Percentiles rank a stretch among this genome's conserved stretches.
These are phyloP conservation scores for Andrena chrysosceles DNA, from an alignment of 2,888 invertebrate genomes.

Conservation along the genomic window DNA sequence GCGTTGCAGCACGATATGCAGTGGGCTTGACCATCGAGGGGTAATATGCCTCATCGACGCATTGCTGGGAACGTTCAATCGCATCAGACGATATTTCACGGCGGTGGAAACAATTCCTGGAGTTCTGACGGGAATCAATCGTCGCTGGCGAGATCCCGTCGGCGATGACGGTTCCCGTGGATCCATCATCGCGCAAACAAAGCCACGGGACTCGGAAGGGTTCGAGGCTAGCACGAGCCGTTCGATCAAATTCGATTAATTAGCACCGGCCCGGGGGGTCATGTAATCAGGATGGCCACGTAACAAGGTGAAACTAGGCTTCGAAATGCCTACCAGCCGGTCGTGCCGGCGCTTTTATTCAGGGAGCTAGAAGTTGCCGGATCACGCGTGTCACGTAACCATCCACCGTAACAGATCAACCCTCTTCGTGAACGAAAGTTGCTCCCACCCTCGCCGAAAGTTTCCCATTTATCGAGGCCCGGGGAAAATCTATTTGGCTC, in stretches of 20 bases:
- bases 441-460: background rate
- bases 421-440: conserved; percentile 19
- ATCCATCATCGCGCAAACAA: conserved; percentile 26
- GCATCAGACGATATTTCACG: conserved; percentile 5
- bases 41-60: background rate
- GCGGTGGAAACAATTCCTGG: conserved; percentile 14
- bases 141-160: background rate
- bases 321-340: background rate
- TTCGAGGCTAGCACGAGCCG: background rate
- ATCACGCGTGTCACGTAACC: conserved; percentile 35
- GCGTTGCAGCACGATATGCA: no score
- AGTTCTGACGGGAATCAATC: conserved; percentile 16
- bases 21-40: no score
- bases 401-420: conserved; percentile 20
- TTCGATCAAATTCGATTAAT: conserved; percentile 46
- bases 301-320: conserved; percentile 30
- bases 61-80: background rate
- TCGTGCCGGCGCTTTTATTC: conserved; percentile 17
- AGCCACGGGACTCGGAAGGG: background rate
- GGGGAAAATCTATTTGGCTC: conserved; percentile 22
- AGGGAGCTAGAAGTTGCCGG: background rate
- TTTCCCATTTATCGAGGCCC: conserved; percentile 46
- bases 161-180: background rate
- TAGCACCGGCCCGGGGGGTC: conserved; percentile 7
- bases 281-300: background rate